Evolutionary conservation across 2,888 invertebrate species (phyloP).

Genomic region (Eupithecia exiguata): DNA sequence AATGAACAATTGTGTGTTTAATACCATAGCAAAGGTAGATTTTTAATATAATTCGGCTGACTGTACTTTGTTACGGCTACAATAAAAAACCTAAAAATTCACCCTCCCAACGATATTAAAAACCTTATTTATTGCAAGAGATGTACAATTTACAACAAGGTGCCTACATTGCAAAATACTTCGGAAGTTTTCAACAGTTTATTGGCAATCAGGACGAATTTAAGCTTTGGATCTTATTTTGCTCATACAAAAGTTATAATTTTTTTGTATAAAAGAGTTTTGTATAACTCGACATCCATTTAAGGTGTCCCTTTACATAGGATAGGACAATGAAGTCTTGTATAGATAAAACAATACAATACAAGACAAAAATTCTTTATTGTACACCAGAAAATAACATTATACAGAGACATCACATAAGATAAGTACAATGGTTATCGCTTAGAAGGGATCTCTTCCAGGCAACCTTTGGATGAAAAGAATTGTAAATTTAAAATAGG

Average conservation of each 20-base stretch:
- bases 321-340: background rate
- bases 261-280: background rate
- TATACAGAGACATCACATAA: no score
- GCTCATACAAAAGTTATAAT: background rate
- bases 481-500: no score
- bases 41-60: background rate
- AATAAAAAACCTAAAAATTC: conserved; percentile 36
- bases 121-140: conserved; percentile 39
- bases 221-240: conserved; percentile 27
- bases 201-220: conserved; percentile 34
- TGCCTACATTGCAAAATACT: conserved; percentile 20
- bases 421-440: no score
- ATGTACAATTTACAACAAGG: conserved; percentile 33
- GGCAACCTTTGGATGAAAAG: no score
- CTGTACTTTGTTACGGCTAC: conserved; percentile 14
- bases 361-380: no score
- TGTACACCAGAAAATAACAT: no score
- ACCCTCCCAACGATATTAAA: conserved; percentile 37
- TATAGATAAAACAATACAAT: background rate
- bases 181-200: conserved; percentile 31
- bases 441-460: no score
- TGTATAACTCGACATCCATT: no score
- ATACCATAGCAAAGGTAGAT: background rate
- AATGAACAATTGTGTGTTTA: no score
- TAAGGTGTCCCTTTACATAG: background rate